Percentiles rank a stretch among this genome's conserved stretches.
Conservation (phyloP, 2,797 vertebrate species). For the Hephaestus fuliginosus region DNA sequence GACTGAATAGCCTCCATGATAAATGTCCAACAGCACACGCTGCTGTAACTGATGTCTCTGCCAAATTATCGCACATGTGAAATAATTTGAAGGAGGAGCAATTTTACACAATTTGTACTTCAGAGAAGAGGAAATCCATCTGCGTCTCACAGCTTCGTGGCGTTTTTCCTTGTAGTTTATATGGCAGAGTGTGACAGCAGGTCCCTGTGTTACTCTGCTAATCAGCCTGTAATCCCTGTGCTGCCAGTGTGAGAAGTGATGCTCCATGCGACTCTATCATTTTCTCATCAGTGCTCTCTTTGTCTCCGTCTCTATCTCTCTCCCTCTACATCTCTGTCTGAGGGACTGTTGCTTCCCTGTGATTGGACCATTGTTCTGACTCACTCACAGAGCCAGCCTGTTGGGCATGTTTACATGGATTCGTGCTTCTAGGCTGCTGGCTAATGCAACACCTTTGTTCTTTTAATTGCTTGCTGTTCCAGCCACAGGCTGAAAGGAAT, state of each 20-base stretch:
- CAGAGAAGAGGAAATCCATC: conserved; percentile 29
- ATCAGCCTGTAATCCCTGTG: conserved; percentile 74
- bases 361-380: conserved; percentile 78
- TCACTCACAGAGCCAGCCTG: conserved; percentile 57
- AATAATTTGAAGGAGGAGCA: conserved; percentile 34
- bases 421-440: conserved; percentile 67
- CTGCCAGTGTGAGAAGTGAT: conserved; percentile 70
- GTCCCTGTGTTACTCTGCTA: conserved; percentile 57
- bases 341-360: conserved; percentile 64
- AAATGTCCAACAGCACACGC: conserved; percentile 10
- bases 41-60: neutral
- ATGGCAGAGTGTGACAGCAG: conserved; percentile 38
- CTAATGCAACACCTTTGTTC: conserved; percentile 80
- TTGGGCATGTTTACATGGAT: conserved; percentile 77
- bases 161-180: conserved; percentile 49
- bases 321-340: conserved; percentile 39
- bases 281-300: conserved; percentile 78
- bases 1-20: neutral
- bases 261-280: conserved; percentile 74
- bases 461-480: conserved; percentile 78
- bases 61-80: conserved; percentile 36
- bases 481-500: conserved; percentile 66
- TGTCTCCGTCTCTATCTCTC: conserved; percentile 62
- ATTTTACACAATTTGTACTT: conserved; percentile 40
- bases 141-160: conserved; percentile 11